Evolutionary conservation across 2,113 vertebrate genomes (phyloP).

Genomic region (Pelecanoides urinatrix): DNA sequence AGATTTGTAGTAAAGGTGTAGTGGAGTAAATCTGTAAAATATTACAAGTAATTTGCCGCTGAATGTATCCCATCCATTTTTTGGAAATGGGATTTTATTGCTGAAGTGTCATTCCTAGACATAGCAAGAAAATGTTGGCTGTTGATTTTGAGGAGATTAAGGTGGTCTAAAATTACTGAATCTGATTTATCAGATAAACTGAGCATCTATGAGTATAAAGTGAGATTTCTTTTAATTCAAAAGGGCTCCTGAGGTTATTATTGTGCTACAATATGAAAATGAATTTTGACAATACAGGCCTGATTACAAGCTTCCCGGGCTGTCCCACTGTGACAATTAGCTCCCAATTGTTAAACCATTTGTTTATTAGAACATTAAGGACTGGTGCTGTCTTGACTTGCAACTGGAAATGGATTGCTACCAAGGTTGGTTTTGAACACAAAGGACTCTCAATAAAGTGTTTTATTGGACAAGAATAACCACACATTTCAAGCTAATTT

Average conservation of each 20-base stretch:
- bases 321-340: slow-evolving; percentile 78
- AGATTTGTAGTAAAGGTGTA: slow-evolving; percentile 47
- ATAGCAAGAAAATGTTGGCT: slow-evolving; percentile 28
- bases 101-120: neutral
- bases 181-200: slow-evolving; percentile 37
- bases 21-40: slow-evolving; percentile 56
- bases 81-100: slow-evolving; percentile 34
- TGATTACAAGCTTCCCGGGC: slow-evolving; percentile 68
- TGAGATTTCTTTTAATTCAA: slow-evolving; percentile 57
- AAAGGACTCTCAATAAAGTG: slow-evolving; percentile 26
- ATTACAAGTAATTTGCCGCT: slow-evolving; percentile 39
- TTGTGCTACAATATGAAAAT: slow-evolving; percentile 77
- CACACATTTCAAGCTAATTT: slow-evolving; percentile 53
- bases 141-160: slow-evolving; percentile 53
- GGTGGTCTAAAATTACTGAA: slow-evolving; percentile 52
- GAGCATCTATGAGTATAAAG: slow-evolving; percentile 36
- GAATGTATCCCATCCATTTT: slow-evolving; percentile 31
- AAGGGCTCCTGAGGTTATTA: slow-evolving; percentile 70
- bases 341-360: slow-evolving; percentile 73
- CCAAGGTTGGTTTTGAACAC: slow-evolving; percentile 33
- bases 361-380: slow-evolving; percentile 70
- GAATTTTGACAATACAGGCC: slow-evolving; percentile 70
- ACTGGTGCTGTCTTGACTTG: slow-evolving; percentile 60
- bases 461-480: slow-evolving; percentile 63
- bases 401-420: slow-evolving; percentile 61